phyloP scores from a whole-genome alignment of 2,113 vertebrate genomes.

The Arenaria interpres region DNA sequence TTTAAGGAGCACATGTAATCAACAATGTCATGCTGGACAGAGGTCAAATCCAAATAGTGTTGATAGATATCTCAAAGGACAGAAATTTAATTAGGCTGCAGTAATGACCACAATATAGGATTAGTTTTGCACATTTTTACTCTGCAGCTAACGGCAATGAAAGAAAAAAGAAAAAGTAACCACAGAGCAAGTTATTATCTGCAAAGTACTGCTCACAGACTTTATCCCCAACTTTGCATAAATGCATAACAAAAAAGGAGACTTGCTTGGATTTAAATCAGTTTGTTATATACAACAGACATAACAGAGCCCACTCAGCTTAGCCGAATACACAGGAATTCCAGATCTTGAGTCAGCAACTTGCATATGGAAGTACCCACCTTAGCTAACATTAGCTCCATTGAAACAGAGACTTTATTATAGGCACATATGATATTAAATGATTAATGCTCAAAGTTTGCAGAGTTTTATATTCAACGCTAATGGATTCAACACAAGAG shows the following conservation, averaged over 20 bases:
- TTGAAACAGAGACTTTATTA: neutral
- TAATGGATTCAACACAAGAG: neutral
- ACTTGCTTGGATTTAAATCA: neutral
- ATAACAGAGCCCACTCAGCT: neutral
- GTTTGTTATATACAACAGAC: neutral
- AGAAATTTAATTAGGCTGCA: constrained; percentile 8
- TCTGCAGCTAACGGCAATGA: neutral
- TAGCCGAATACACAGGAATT: neutral
- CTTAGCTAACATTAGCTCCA: neutral
- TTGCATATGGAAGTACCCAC: neutral
- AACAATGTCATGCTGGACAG: neutral
- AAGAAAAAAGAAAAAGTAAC: neutral
- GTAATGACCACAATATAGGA: neutral
- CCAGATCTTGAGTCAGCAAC: constrained; percentile 1
- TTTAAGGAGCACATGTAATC: constrained; percentile 13
- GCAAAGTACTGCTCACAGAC: neutral
- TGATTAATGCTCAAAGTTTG: neutral
- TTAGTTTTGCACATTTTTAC: neutral
- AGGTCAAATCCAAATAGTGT: neutral
- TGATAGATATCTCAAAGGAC: constrained; percentile 5
- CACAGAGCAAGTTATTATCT: neutral
- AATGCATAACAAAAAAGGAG: neutral
- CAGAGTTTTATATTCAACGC: neutral
- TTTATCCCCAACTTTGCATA: neutral
- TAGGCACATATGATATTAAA: neutral